A percentile compares a stretch with the other conserved stretches of the same genome.
Evolutionary conservation across 2,113 vertebrate species (phyloP).

Genomic region (Brachypodius melanocephalos): DNA sequence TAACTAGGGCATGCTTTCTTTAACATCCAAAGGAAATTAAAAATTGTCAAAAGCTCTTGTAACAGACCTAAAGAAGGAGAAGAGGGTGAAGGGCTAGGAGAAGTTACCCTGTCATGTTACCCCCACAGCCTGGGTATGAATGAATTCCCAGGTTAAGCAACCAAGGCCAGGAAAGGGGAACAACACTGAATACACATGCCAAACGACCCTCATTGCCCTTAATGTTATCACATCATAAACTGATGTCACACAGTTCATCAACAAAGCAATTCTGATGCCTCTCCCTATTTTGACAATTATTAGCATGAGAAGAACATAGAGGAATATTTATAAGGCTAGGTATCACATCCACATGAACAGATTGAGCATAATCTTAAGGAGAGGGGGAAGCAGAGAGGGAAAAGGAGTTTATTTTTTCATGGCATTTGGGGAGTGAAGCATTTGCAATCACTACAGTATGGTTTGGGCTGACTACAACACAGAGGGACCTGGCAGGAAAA

Average conservation of each 20-base stretch:
- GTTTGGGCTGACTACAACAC: not conserved
- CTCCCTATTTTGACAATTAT: not conserved
- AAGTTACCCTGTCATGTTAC: not conserved
- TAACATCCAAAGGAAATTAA: not conserved
- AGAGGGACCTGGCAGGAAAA: not conserved
- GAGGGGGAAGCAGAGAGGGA: not conserved
- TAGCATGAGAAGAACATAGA: rapidly evolving
- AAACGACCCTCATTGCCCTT: not conserved
- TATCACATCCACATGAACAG: too few species aligned
- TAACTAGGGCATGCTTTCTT: not conserved
- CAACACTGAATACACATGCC: not conserved
- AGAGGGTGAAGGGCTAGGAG: not conserved
- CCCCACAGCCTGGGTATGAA: not conserved
- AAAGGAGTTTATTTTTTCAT: not conserved
- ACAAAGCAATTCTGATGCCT: not conserved
- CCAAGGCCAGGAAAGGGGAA: not conserved
- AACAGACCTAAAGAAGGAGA: not conserved
- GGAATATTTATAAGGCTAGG: not conserved
- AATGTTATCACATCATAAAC: not conserved
- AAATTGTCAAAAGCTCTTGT: not conserved
- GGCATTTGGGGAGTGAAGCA: not conserved
- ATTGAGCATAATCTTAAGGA: not conserved
- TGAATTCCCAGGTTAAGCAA: not conserved
- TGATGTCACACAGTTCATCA: not conserved
- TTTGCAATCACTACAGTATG: not conserved